Evolutionary conservation across 2,113 vertebrate species (phyloP), one percentile per base, ranked within the genome.

Genomic region (Dascyllus trimaculatus): DNA sequence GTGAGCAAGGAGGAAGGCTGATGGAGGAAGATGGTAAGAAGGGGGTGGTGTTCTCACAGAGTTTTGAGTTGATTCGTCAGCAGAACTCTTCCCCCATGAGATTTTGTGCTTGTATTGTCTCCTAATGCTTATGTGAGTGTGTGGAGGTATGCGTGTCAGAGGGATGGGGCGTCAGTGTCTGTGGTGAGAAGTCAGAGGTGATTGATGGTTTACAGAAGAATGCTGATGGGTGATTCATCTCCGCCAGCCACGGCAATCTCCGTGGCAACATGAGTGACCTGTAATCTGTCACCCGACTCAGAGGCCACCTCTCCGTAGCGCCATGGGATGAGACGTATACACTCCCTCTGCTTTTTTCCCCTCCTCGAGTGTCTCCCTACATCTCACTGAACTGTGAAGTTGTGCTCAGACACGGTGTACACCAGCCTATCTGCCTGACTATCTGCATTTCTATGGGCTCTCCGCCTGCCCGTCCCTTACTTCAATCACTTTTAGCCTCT

Each of bases 141-240:
- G 78, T 74, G 65, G 25, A n/a, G n/a, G 57, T 51, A 18, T 60
- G 77, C 51, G 43, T 68, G 74, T 71, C 7, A 45, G 67, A 21
- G 49, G 56, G 26, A 52, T 4, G 58, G 71, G 76, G 52, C 32
- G 57, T 54, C 9, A 19, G 79, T 85, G 89, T 91, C 83, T 85
- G 66, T 46, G 53, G 64, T 65, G 75, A 78, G 80, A 72, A 91
- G 86, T 89, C 86, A 89, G 84, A 86, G 89, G 91, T 94, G 93
- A 95, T 91, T 91, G 93, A 95, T 94, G 88, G 91, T 90, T 92
- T 94, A 92, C 90, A 92, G 85, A 93, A 74, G 88, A 89, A 82
- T 74, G 54, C 83, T 92, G 93, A 94, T 93, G 91, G 92, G 91
- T 82, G 80, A 93, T 93, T 94, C 84, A 92, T 94, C 92, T 93